Conservation (phyloP, 2,113 vertebrate genomes). For the Mormoops blainvillei region DNA sequence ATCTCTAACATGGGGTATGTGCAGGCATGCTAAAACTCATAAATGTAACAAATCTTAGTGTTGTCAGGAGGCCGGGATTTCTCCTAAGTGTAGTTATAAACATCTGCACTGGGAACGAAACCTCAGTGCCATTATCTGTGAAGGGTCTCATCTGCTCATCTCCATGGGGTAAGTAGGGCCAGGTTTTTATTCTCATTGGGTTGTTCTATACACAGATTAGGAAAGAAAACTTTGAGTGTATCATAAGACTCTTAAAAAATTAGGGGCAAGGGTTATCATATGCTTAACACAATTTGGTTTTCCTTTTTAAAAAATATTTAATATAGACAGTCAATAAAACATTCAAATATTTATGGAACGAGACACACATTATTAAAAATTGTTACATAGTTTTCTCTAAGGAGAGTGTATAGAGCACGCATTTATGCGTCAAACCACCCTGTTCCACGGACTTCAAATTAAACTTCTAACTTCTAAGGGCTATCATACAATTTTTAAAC, state of each 20-base stretch:
- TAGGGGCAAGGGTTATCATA: not conserved
- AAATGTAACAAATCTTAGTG: not conserved
- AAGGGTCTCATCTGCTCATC: not conserved
- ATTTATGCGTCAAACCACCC: not conserved
- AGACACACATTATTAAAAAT: not conserved
- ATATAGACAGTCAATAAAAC: not conserved
- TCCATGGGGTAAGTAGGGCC: not conserved
- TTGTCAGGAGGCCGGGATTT: not conserved
- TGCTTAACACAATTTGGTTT: not conserved
- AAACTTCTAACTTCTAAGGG: not conserved
- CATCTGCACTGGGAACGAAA: not conserved
- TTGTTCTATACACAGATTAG: not conserved
- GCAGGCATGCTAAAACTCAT: not conserved
- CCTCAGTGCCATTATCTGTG: not conserved
- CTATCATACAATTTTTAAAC: not conserved
- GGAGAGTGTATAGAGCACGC: not conserved
- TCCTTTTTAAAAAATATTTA: not conserved
- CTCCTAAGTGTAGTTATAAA: not conserved
- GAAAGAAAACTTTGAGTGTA: not conserved
- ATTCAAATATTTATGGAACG: not conserved
- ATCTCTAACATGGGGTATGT: not conserved
- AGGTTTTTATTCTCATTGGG: not conserved
- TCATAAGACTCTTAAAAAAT: not conserved
- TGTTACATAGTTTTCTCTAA: not conserved
- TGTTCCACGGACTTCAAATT: not conserved